A percentile compares a stretch with the other conserved stretches of the same genome.
Conservation (phyloP, 2,797 vertebrate species). For the Rhinophrynus dorsalis region DNA sequence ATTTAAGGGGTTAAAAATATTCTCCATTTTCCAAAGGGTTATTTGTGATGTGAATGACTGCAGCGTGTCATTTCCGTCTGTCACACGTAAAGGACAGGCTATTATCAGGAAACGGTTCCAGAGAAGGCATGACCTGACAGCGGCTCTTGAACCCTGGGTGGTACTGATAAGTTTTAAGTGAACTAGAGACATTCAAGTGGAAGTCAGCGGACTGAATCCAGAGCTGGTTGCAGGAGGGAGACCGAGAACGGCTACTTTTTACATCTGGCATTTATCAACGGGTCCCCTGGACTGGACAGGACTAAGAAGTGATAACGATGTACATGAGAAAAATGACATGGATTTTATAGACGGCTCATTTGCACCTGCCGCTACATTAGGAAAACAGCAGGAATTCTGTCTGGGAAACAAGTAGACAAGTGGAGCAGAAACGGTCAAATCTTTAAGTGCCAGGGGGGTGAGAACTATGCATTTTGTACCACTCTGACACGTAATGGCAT, state of each 20-base stretch:
- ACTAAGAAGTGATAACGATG: conserved; percentile 56
- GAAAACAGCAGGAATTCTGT: too few species aligned
- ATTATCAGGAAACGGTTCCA: neutral
- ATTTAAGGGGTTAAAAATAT: too few species aligned
- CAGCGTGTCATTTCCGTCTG: neutral
- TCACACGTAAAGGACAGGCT: neutral
- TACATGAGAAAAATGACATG: conserved; percentile 42
- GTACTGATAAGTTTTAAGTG: conserved; percentile 61
- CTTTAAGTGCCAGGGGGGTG: too few species aligned
- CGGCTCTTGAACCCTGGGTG: conserved; percentile 65
- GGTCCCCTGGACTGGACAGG: conserved; percentile 54
- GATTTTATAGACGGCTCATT: conserved; percentile 36
- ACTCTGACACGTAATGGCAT: too few species aligned
- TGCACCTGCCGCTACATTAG: conserved; percentile 35
- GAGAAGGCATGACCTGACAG: conserved; percentile 35
- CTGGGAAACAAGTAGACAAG: too few species aligned
- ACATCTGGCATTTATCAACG: conserved; percentile 81
- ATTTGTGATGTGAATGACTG: neutral
- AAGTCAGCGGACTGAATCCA: conserved; percentile 58
- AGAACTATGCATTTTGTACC: too few species aligned
- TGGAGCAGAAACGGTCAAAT: too few species aligned
- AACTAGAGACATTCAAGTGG: conserved; percentile 60
- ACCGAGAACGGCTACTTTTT: conserved; percentile 57
- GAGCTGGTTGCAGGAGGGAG: conserved; percentile 61
- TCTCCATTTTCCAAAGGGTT: neutral